Evolutionary conservation across 1,140 invertebrate species (phyloP).

Genomic region (Fopius arisanus): DNA sequence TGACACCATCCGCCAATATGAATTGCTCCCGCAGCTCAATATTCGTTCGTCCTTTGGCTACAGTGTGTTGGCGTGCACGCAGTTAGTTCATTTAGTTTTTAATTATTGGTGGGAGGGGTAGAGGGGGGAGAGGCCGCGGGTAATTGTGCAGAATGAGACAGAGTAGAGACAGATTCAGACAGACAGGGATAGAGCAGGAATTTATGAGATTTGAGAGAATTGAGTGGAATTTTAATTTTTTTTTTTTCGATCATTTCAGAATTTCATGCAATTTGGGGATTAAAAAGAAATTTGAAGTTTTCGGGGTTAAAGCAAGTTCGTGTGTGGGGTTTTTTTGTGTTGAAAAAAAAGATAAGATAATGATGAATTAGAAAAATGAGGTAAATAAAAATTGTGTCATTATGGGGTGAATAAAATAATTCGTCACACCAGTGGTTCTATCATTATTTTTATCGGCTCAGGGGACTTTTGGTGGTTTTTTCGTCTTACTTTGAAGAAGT

Average conservation of each 20-base stretch:
- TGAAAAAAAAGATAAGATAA: slow-evolving; percentile 42
- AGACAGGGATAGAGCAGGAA: slow-evolving; percentile 22
- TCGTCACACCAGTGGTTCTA: slow-evolving; percentile 22
- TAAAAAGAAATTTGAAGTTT: slow-evolving; percentile 12
- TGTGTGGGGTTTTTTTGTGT: slow-evolving; percentile 33
- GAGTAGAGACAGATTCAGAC: slow-evolving; percentile 21
- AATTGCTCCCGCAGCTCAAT: slow-evolving; percentile 98
- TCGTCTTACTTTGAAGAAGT: not conserved
- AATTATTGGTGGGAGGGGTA: not conserved
- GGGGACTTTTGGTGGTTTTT: not conserved
- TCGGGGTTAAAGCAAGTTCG: slow-evolving; percentile 23
- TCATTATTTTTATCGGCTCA: slow-evolving; percentile 4
- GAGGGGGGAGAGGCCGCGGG: not conserved
- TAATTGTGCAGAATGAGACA: not conserved
- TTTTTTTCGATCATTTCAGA: not conserved
- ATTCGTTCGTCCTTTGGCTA: slow-evolving; percentile 98
- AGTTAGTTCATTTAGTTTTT: slow-evolving; percentile 37
- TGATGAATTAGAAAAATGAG: slow-evolving; percentile 40
- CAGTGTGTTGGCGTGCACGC: slow-evolving; percentile 71
- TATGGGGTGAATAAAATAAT: slow-evolving; percentile 34
- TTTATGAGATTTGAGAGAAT: not conserved
- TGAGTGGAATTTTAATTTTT: not conserved
- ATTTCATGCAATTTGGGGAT: not conserved
- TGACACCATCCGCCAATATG: slow-evolving; percentile 96
- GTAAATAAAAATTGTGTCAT: slow-evolving; percentile 33